A percentile compares a stretch with the other conserved stretches of the same genome.
Evolutionary conservation across 1,140 invertebrate genomes (phyloP).

Genomic region (Drosophila athabasca): DNA sequence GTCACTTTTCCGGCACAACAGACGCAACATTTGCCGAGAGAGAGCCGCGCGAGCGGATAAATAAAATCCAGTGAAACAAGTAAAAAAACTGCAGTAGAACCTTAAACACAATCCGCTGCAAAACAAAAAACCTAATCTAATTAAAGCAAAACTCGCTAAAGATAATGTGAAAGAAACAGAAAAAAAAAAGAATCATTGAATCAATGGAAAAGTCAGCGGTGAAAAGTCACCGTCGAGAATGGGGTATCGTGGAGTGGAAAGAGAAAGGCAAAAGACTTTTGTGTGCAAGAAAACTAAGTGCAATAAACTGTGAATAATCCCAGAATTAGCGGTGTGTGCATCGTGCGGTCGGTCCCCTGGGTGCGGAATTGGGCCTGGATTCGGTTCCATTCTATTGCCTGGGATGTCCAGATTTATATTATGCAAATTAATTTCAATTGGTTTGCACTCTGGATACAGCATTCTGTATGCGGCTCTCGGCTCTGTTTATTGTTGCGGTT

Average conservation of each 20-base stretch:
- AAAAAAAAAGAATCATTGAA: conserved; percentile 1
- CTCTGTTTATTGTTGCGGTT: conserved; percentile 40
- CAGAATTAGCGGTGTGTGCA: conserved; percentile 65
- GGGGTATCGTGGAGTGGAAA: conserved; percentile 6
- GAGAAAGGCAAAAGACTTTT: conserved; percentile 27
- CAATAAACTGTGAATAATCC: conserved; percentile 80
- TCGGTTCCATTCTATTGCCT: conserved; percentile 65
- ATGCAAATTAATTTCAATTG: conserved; percentile 82
- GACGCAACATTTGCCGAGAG: conserved; percentile 74
- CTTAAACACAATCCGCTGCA: conserved; percentile 6
- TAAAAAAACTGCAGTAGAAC: conserved; percentile 20
- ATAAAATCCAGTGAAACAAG: conserved; percentile 43
- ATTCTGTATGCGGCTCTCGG: conserved; percentile 17
- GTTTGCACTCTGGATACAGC: conserved; percentile 73
- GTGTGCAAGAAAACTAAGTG: conserved; percentile 76
- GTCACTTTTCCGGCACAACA: conserved; percentile 83
- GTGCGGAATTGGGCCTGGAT: conserved; percentile 18
- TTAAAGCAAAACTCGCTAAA: conserved; percentile 24
- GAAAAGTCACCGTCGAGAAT: conserved; percentile 2
- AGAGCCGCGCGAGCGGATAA: conserved; percentile 51
- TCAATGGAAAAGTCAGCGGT: not conserved
- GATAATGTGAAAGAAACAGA: conserved; percentile 21
- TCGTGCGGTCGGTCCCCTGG: conserved; percentile 40
- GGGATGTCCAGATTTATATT: conserved; percentile 73
- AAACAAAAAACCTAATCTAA: conserved; percentile 28